phyloP scores from a whole-genome alignment of 2,888 invertebrate genomes.

The Sinelater perroti region DNA sequence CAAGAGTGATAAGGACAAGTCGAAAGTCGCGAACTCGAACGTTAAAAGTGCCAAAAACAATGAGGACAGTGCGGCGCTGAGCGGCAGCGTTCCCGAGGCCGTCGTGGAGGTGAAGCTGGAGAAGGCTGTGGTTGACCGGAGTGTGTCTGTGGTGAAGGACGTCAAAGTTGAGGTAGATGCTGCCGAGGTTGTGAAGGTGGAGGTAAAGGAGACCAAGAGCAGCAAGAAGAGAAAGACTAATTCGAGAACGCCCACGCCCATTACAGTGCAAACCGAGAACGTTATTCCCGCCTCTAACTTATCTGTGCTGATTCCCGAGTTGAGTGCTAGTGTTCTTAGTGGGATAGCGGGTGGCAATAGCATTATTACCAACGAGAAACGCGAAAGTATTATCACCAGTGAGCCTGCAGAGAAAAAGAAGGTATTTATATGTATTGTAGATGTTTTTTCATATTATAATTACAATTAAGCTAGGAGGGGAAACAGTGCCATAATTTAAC shows the following conservation, averaged over 20 bases:
- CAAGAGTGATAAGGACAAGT: slow-evolving; percentile 45
- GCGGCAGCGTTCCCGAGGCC: slow-evolving; percentile 13
- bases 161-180: slow-evolving; percentile 32
- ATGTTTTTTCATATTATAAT: not conserved
- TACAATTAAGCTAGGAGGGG: not conserved
- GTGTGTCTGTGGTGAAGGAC: slow-evolving; percentile 25
- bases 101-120: slow-evolving; percentile 33
- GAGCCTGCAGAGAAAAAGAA: slow-evolving; percentile 43
- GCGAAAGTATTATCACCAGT: slow-evolving; percentile 30
- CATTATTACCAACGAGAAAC: slow-evolving; percentile 37
- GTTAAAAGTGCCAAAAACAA: slow-evolving; percentile 52
- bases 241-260: slow-evolving; percentile 60
- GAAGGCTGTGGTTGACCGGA: slow-evolving; percentile 22
- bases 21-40: slow-evolving; percentile 41
- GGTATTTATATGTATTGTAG: slow-evolving; percentile 31
- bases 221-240: slow-evolving; percentile 59
- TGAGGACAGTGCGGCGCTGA: slow-evolving; percentile 47
- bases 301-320: slow-evolving; percentile 34
- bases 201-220: slow-evolving; percentile 50
- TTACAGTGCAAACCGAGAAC: slow-evolving; percentile 45
- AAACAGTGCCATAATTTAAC: no score
- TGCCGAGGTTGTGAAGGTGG: slow-evolving; percentile 34
- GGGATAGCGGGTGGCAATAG: slow-evolving; percentile 41
- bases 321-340: slow-evolving; percentile 42
- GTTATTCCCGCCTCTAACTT: slow-evolving; percentile 39